Base-by-base conservation (phyloP, 2,113 vertebrate species). In the Centrocercus urophasianus region DNA sequence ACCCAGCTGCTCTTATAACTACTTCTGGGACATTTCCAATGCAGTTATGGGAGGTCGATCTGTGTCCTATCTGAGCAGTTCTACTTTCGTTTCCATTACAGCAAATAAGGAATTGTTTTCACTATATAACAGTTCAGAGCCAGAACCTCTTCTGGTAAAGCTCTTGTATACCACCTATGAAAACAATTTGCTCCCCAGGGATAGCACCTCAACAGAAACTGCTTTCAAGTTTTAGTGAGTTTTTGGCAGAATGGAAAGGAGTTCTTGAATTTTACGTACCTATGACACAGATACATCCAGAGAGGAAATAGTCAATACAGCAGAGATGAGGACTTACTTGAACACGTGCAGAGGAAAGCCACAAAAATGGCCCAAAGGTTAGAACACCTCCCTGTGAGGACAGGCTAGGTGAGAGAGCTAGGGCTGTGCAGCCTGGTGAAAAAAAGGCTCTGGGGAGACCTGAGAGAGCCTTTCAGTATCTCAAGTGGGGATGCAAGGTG, bases 21-120 rank as follows among this genome's bases (percentile, higher is more conserved):
- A 42, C 17, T n/a, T 65, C 5, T 40, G 67, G 66, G 40, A 69
- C 3, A 1, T 65, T 92, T 94, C 69, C 79, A 88, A 83, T 78
- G 42, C 69, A 59, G 14, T 43, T 61, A 12, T 0, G 0, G 30
- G 34, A 71, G 47, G 38, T 2, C 43, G 36, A 24, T 69, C 25
- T 66, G 11, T 52, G 7, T 65, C 25, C 28, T 30, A 9, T 63
- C 34, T 64, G 20, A 84, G 47, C 59, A 65, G 15, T 82, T 76
- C 38, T 42, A 32, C 67, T 86, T 93, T 24, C 50, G 11, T 71
- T 90, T 56, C 65, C 40, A 36, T 52, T n/a, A 36, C 0, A 67
- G 42, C 4, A 30, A 83, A 81, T 20, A 15, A 70, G 45, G 27
- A 47, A 50, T 57, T 74, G 16, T 74, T 89, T 91, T 93, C 74